These are phyloP conservation scores for Cartodere bifasciata DNA, from an alignment of 2,888 invertebrate genomes.

Conservation along the genomic window DNA sequence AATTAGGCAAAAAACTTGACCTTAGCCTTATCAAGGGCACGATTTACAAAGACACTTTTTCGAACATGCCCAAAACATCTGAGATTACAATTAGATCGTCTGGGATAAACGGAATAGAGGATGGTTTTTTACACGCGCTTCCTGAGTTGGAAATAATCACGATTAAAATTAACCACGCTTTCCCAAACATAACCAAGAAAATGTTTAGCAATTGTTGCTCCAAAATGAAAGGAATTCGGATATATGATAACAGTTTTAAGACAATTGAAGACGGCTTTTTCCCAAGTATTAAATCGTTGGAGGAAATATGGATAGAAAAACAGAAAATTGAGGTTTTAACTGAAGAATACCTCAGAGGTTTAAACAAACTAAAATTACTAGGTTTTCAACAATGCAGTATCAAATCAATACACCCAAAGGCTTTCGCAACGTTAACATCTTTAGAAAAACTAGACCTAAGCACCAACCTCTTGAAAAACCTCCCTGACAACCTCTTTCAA, in stretches of 20 bases:
- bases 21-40: constrained; percentile 10
- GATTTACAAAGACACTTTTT: constrained; percentile 11
- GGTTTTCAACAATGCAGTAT: constrained; percentile 13
- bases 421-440: constrained; percentile 10
- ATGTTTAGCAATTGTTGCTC: constrained; percentile 12
- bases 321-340: constrained; percentile 11
- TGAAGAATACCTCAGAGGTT: constrained; percentile 11
- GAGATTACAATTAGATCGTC: constrained; percentile 12
- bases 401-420: constrained; percentile 10
- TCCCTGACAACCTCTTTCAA: constrained; percentile 13
- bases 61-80: constrained; percentile 10
- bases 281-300: constrained; percentile 8
- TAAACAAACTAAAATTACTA: constrained; percentile 10
- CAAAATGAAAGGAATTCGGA: constrained; percentile 10
- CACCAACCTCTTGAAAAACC: constrained; percentile 13
- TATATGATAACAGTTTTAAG: constrained; percentile 13
- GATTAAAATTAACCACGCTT: constrained; percentile 14
- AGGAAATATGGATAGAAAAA: constrained; percentile 14
- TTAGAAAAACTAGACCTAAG: constrained; percentile 12
- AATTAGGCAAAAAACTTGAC: constrained; percentile 12
- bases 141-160: constrained; percentile 13
- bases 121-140: constrained; percentile 11
- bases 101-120: constrained; percentile 12
- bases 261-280: constrained; percentile 12
- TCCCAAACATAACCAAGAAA: constrained; percentile 12